Evolutionary conservation across 1,140 invertebrate genomes (phyloP), one percentile per base, ranked within the genome.

Genomic region (Oppia nitens): DNA sequence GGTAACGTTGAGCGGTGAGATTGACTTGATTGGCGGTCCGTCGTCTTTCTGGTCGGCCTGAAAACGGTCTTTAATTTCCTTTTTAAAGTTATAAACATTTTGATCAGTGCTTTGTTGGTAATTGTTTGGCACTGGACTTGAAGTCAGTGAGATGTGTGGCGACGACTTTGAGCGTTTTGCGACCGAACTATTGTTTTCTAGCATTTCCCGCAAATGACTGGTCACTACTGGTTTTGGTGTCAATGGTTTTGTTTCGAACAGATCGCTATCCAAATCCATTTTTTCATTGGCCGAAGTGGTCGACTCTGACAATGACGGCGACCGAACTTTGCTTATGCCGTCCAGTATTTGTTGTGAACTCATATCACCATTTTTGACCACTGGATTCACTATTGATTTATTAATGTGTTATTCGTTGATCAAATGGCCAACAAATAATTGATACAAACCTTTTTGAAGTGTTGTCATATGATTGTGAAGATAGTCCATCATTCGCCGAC

Each of bases 391-490:
- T 40, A 40, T 6, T 9, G 17, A 6, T 40, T 40, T 9, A 40
- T 40, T 40, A 40, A 17, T n/a, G n/a, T n/a, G n/a, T n/a, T n/a
- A n/a, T n/a, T n/a, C n/a, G n/a, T n/a, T n/a, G n/a, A n/a, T 52
- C 23, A 14, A 52, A 1, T 17, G 50, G 50, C 23, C 6, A 40
- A 40, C 32, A 9, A 40, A 40, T 40, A 40, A 40, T 40, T 40
- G 17, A 56, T 21, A 45, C 29, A 57, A 49, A 64, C 59, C 57
- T 60, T 57, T 60, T 14, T 25, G 49, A 2, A 81, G 73, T 64
- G 77, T 79, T 49, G 88, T 84, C 65, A 83, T 84, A 66, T 89
- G 86, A 63, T 85, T 80, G 66, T 87, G 83, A 50, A 95, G 74
- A 68, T 94, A 89, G 27, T 79, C 79, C 47, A 88, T 76, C 1